These are phyloP conservation scores for Dreissena rostriformis DNA, from an alignment of 1,140 invertebrate species.

Conservation along the genomic window DNA sequence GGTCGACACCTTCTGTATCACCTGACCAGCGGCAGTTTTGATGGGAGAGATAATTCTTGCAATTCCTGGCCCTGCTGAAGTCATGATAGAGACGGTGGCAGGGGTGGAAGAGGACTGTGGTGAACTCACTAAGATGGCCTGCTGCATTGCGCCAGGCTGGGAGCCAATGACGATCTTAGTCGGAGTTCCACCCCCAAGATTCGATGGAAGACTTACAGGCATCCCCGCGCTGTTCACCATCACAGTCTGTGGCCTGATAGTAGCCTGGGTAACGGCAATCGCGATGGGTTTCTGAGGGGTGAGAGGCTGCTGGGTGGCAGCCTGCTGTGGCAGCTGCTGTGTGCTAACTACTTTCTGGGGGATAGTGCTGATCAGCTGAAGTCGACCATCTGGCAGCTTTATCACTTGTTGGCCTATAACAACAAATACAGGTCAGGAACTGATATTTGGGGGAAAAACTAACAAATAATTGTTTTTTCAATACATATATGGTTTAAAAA, in stretches of 20 bases:
- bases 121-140: conserved; percentile 30
- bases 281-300: conserved; percentile 53
- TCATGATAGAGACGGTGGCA: conserved; percentile 39
- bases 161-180: conserved; percentile 38
- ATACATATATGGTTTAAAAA: no score
- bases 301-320: conserved; percentile 53
- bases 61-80: conserved; percentile 35
- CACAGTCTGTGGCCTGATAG: conserved; percentile 49
- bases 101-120: conserved; percentile 19
- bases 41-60: conserved; percentile 45
- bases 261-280: conserved; percentile 59
- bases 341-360: conserved; percentile 69
- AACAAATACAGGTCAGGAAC: conserved; percentile 2
- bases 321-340: no score
- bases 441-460: no score
- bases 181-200: conserved; percentile 18
- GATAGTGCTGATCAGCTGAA: conserved; percentile 90
- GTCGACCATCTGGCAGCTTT: conserved; percentile 95
- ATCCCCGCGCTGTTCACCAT: conserved; percentile 32
- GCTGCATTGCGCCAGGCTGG: conserved; percentile 12
- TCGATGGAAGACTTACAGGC: conserved; percentile 18
- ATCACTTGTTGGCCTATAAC: conserved; percentile 92
- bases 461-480: no score
- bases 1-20: conserved; percentile 43
- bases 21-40: conserved; percentile 9